A percentile compares a stretch with the other conserved stretches of the same genome.
These are phyloP conservation scores for Philopedon plagiatum DNA, from an alignment of 2,888 invertebrate genomes.

Conservation along the genomic window DNA sequence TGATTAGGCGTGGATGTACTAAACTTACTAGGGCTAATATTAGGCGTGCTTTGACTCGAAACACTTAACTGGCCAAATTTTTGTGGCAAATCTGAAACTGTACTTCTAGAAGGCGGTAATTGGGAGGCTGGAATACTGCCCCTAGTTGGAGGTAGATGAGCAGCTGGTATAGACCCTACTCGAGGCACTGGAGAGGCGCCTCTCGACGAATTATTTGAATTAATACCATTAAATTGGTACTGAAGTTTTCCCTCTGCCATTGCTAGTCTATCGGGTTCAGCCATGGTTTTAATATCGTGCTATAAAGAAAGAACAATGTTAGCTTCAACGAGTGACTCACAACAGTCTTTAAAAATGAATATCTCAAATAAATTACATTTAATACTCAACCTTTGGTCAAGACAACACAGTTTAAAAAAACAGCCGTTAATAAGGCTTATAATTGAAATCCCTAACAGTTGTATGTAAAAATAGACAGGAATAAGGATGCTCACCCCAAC, in stretches of 20 bases:
- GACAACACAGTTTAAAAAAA: background rate
- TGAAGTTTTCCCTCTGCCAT: slow-evolving; percentile 46
- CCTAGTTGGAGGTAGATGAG: slow-evolving; percentile 59
- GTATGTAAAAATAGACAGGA: background rate
- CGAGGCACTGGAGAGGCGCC: slow-evolving; percentile 64
- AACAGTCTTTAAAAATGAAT: slow-evolving; percentile 6
- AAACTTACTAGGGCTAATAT: slow-evolving; percentile 48
- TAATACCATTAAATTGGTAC: slow-evolving; percentile 63
- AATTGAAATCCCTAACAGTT: background rate
- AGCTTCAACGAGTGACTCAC: slow-evolving; percentile 22
- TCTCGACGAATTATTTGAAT: slow-evolving; percentile 66
- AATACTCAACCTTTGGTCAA: slow-evolving; percentile 46
- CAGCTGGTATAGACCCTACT: slow-evolving; percentile 58
- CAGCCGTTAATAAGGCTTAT: background rate
- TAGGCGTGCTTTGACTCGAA: slow-evolving; percentile 50
- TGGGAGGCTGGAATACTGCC: slow-evolving; percentile 62
- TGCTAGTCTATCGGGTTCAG: slow-evolving; percentile 43
- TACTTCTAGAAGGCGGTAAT: slow-evolving; percentile 58
- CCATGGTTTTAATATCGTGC: slow-evolving; percentile 27
- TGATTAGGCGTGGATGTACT: slow-evolving; percentile 60
- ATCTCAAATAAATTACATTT: background rate
- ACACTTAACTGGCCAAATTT: slow-evolving; percentile 59
- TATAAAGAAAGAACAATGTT: slow-evolving; percentile 12
- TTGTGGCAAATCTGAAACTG: slow-evolving; percentile 54
- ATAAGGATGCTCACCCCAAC: slow-evolving; percentile 30